These are phyloP conservation scores for Drosophila triauraria DNA, from an alignment of 1,140 invertebrate species.

Conservation along the genomic window DNA sequence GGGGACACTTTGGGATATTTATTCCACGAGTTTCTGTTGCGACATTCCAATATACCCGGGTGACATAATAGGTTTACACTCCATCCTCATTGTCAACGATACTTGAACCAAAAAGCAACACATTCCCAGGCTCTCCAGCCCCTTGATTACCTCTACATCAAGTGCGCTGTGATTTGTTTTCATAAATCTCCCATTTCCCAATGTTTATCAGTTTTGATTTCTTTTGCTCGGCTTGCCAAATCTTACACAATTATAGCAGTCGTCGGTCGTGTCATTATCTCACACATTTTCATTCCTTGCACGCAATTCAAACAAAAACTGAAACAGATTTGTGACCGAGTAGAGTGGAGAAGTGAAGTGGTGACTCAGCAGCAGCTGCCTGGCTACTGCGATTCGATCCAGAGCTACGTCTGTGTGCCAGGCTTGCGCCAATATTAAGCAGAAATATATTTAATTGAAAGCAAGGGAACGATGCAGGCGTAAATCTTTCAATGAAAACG, in stretches of 20 bases:
- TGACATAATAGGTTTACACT: slow-evolving; percentile 35
- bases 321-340: slow-evolving; percentile 33
- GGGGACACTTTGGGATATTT: slow-evolving; percentile 4
- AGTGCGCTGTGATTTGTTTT: slow-evolving; percentile 35
- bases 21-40: neutral
- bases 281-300: slow-evolving; percentile 51
- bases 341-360: slow-evolving; percentile 12
- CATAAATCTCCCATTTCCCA: slow-evolving; percentile 42
- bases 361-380: slow-evolving; percentile 46
- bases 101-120: slow-evolving; percentile 14
- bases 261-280: slow-evolving; percentile 37
- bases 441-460: slow-evolving; percentile 31
- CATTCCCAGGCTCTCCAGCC: slow-evolving; percentile 16
- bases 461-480: slow-evolving; percentile 5
- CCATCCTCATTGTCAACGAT: slow-evolving; percentile 8
- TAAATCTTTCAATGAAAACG: slow-evolving; percentile 26
- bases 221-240: slow-evolving; percentile 31
- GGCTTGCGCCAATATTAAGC: slow-evolving; percentile 12
- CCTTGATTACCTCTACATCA: slow-evolving; percentile 12
- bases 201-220: slow-evolving; percentile 40
- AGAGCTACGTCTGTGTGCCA: slow-evolving; percentile 10
- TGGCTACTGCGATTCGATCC: slow-evolving; percentile 32
- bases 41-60: slow-evolving; percentile 3
- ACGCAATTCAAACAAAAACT: slow-evolving; percentile 35
- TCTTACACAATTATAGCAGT: slow-evolving; percentile 45